Evolutionary conservation across 2,113 vertebrate species (phyloP).

Genomic region (Pampusana beccarii): DNA sequence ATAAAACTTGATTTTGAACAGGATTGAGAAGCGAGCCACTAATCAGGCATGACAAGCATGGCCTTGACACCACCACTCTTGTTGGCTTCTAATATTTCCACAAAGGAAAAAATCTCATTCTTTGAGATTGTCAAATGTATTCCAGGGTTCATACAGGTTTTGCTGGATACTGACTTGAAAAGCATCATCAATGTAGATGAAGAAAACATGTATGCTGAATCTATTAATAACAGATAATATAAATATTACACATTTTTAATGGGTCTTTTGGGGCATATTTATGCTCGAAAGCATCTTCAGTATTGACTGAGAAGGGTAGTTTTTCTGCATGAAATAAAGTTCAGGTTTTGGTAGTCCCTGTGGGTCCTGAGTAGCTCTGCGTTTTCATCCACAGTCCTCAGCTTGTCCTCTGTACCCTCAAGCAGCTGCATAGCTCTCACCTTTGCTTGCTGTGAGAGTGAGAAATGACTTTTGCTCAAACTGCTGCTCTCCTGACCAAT

Average conservation of each 20-base stretch:
- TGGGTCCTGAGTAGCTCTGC: background rate
- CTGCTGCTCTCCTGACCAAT: background rate
- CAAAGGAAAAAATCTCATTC: background rate
- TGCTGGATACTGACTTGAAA: background rate
- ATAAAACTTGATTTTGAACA: background rate
- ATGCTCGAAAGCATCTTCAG: background rate
- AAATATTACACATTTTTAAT: background rate
- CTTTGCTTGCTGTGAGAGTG: background rate
- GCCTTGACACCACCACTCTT: background rate
- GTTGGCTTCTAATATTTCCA: background rate
- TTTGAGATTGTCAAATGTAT: background rate
- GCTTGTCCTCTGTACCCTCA: background rate
- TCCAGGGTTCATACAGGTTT: background rate
- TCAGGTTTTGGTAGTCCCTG: background rate
- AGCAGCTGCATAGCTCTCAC: background rate
- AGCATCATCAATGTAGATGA: background rate
- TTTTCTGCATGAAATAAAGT: background rate
- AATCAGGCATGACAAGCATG: background rate
- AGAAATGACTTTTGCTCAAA: background rate
- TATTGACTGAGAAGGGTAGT: background rate
- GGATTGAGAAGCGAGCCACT: background rate
- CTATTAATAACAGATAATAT: background rate
- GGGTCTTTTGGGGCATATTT: background rate
- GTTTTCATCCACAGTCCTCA: background rate
- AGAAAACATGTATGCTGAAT: background rate